Evolutionary conservation across 2,113 vertebrate species (phyloP), one percentile per base, ranked within the genome.

Genomic region (Hippocampus mohnikei): DNA sequence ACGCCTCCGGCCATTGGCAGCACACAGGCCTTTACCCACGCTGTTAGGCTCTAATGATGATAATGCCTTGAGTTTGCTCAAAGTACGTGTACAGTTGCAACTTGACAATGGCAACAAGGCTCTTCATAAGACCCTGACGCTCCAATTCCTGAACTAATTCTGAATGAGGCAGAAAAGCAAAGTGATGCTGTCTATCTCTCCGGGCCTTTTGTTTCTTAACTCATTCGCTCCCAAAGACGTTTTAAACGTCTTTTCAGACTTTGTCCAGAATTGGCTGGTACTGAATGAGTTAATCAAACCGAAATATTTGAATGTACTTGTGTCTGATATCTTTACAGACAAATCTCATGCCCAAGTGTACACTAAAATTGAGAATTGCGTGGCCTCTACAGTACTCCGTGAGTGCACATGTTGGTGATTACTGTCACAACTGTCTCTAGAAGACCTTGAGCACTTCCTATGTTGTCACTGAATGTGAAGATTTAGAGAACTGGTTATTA

Each of bases 41-140:
- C 78, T 81, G 74, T 79, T 81, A 78, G 77, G 69, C 84, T 75
- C 79, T 77, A 82, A 76, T 73, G 72, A 79, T 83, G 75, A 84
- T 87, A 86, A 89, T 86, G 75, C 89, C 85, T 89, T 91, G 77
- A 88, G 87, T 90, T 84, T 90, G 79, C 75, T 75, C 75, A 55
- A 40, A 2, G 42, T 69, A 66, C 72, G 64, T 72, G 64, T 71
- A 58, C 79, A 44, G 82, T 87, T 44, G 82, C 76, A 75, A 76
- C 77, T 74, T 59, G 3, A 62, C 72, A 60, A 78, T 59, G 58
- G 81, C 90, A 88, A 89, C 81, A 86, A 87, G 84, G 76, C 73
- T 61, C 29, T 29, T 69, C 74, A 76, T 74, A 69, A 77, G 81
- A 61, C 77, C 33, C 33, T 88, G 79, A 88, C 82, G 70, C 76